Evolutionary conservation across 30 jellyfish, hydroid and myxozoan species (phyloP).

Genomic region (Chrysaora quinquecirrha): DNA sequence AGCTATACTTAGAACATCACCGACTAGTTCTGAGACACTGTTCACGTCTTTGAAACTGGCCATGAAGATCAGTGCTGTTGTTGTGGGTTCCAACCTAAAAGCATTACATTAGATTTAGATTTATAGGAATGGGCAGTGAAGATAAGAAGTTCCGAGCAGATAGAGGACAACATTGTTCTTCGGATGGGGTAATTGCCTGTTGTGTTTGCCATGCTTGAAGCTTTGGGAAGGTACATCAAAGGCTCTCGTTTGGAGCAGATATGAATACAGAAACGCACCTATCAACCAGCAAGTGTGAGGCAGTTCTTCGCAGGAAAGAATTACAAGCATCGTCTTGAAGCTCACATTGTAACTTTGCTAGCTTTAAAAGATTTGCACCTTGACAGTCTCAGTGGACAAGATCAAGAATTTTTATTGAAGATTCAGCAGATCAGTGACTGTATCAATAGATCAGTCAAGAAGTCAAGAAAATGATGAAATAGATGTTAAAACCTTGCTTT

Average conservation of each 20-base stretch:
- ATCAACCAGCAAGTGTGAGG: constrained; percentile 30
- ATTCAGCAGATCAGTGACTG: constrained; percentile 9
- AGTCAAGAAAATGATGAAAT: constrained; percentile 32
- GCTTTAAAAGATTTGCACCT: constrained; percentile 39
- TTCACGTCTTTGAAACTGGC: constrained; percentile 13
- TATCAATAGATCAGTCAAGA: constrained; percentile 9
- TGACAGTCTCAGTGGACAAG: constrained; percentile 50
- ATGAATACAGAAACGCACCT: constrained; percentile 23
- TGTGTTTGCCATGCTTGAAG: constrained; percentile 30
- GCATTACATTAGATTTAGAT: constrained; percentile 36
- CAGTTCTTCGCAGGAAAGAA: constrained; percentile 26
- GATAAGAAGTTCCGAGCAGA: constrained; percentile 18
- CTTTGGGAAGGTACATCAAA: constrained; percentile 47
- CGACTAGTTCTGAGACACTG: constrained; percentile 40
- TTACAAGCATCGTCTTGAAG: constrained; percentile 48
- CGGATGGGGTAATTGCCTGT: constrained; percentile 28
- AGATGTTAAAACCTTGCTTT: constrained; percentile 40
- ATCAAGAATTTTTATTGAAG: constrained; percentile 18
- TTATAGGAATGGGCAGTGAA: constrained; percentile 44
- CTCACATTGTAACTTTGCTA: constrained; percentile 59
- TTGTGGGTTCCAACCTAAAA: neutral
- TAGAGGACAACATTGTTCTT: constrained; percentile 16
- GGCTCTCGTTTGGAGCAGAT: constrained; percentile 45
- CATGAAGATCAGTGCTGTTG: constrained; percentile 12
- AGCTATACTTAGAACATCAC: constrained; percentile 1